Evolutionary conservation across 2,113 vertebrate genomes (phyloP), one percentile per base, ranked within the genome.

Genomic region (Catharus minimus): DNA sequence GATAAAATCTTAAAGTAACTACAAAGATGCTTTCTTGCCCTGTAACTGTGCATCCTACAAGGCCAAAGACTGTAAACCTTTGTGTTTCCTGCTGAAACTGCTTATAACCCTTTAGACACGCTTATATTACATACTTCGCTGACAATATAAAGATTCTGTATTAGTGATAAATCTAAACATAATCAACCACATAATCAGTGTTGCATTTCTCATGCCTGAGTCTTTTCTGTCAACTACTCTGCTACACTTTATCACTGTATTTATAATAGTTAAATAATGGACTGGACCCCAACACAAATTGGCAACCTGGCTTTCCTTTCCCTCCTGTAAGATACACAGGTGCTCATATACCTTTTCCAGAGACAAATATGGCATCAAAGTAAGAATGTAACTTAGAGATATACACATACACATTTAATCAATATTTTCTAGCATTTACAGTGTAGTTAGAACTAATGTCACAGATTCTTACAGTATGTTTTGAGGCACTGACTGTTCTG

Each of bases 201-300:
- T 62, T 0, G 0, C 11, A 11, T 47, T 62, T 69, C 56, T 77
- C 0, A 0, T 13, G 23, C n/a, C 46, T 60, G n/a, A 58, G 32
- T 11, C 27, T 68, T 41, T 55, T 62, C 41, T 69, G 41, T 62
- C 56, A 55, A 8, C 28, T 47, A 9, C 30, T 69, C 49, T 30
- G 24, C 56, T 47, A 39, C 11, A 21, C 6, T 81, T 90, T 52
- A 33, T 50, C 12, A 38, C 38, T 1, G 1, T 32, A 5, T 58
- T 82, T 74, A 21, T 38, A 62, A 18, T 15, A 66, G 24, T 33
- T 9, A 86, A 68, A 65, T 56, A 4, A 55, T 26, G 30, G 28
- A 21, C 11, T 79, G 38, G 13, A 83, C 15, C 39, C 38, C 13
- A 53, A 49, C 7, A 49, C 4, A 60, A 56, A 56, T 4, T 22